Conservation (phyloP, 2,888 invertebrate species). For the Andrena fulva region DNA sequence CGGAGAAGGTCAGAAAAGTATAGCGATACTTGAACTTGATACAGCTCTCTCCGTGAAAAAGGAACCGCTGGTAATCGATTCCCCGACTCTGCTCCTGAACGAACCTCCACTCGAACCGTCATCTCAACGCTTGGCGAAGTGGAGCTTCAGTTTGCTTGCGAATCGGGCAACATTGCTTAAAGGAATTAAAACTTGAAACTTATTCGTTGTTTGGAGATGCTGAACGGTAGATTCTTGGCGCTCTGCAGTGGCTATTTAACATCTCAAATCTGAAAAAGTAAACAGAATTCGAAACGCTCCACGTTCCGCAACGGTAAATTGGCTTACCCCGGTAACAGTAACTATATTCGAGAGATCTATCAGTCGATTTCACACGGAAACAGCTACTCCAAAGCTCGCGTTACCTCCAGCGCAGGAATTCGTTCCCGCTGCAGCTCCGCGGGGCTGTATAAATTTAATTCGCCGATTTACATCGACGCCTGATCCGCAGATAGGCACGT, state of each 20-base stretch:
- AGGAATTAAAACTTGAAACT: conserved; percentile 2
- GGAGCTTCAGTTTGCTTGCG: conserved; percentile 1
- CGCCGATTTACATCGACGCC: background rate
- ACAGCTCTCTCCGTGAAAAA: background rate
- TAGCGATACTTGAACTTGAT: conserved; percentile 6
- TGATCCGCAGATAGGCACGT: background rate
- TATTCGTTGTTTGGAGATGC: background rate
- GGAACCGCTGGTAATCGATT: conserved; percentile 5
- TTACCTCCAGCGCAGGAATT: no score
- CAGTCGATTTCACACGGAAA: no score
- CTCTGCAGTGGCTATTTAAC: no score
- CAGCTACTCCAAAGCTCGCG: no score
- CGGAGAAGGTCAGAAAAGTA: background rate
- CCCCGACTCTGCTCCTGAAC: background rate
- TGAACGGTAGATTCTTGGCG: background rate
- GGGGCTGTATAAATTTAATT: background rate
- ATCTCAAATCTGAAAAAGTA: no score
- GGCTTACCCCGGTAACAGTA: no score
- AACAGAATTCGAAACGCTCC: no score
- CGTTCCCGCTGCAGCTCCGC: no score
- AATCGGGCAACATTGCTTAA: background rate
- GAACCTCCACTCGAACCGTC: background rate
- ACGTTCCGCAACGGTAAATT: no score
- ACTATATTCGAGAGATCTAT: no score
- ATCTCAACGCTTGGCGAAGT: background rate